Evolutionary conservation across 1,140 invertebrate species (phyloP), one percentile per base, ranked within the genome.

Genomic region (Orius insidiosus): DNA sequence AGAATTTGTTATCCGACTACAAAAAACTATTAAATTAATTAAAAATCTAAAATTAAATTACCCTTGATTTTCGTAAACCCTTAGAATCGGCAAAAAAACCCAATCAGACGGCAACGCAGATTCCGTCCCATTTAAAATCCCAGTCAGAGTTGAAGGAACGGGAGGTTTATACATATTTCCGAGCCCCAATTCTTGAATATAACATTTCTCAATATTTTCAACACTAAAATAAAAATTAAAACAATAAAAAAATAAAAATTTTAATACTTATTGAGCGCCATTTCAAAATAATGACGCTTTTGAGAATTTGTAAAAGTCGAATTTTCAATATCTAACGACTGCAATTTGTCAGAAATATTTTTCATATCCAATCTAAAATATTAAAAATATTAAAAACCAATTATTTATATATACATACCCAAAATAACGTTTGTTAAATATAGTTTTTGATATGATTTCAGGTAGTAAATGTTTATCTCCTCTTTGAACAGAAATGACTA

Each of bases 31-130:
- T 4, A 24, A 24, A 24, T 4, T 24, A 4, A n/a, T n/a, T n/a
- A n/a, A n/a, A n/a, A n/a, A n/a, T n/a, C n/a, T n/a, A n/a, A n/a
- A n/a, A 35, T n/a, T n/a, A 35, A 14, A 47, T 31, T 32, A 56
- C 50, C 51, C 45, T 47, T 56, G 45, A 45, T 48, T 52, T 15
- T 57, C 52, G 24, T 57, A 47, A 7, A 58, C 43, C 13, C 52
- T 50, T 9, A 58, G 9, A 18, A 61, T 55, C 10, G 59, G 59
- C 36, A 57, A 38, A 43, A 57, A 60, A 6, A 53, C 38, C 60
- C 59, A 60, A 47, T 60, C 59, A 10, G 47, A 45, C 5, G 59
- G 55, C 6, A 61, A 47, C 10, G 52, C 50, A 32, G 52, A 36
- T 46, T 53, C 46, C 10, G 45, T 41, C 0, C 52, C 53, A 33